Percentiles rank a stretch among this genome's conserved stretches.
Evolutionary conservation across 1,140 invertebrate species (phyloP).

Genomic region (Mactra quadrangularis): DNA sequence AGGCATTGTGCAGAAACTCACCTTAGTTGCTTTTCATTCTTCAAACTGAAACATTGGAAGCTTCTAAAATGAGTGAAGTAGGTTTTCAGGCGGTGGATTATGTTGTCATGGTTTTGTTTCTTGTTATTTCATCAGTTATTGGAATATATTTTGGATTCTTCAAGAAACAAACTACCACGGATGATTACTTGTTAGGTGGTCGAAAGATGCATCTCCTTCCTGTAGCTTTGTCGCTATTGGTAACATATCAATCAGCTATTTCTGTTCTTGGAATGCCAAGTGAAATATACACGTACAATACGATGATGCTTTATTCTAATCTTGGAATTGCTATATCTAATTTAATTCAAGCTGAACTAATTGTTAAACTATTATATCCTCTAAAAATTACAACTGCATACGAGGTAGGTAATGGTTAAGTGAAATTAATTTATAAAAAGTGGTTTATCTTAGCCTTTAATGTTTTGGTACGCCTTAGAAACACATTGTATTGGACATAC

Average conservation of each 20-base stretch:
- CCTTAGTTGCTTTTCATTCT: too few relatives aligned
- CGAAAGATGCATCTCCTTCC: constrained; percentile 88
- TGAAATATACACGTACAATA: constrained; percentile 88
- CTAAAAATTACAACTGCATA: constrained; percentile 79
- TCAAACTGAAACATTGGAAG: too few relatives aligned
- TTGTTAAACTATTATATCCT: constrained; percentile 77
- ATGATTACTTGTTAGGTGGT: constrained; percentile 91
- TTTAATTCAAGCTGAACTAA: constrained; percentile 68
- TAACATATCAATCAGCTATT: constrained; percentile 93
- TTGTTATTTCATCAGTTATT: constrained; percentile 85
- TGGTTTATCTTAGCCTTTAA: too few relatives aligned
- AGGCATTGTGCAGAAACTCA: too few relatives aligned
- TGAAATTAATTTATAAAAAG: neutral
- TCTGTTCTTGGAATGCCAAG: too few relatives aligned
- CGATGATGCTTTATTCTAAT: constrained; percentile 54
- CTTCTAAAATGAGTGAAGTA: too few relatives aligned
- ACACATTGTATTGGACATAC: too few relatives aligned
- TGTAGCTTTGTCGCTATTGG: constrained; percentile 75
- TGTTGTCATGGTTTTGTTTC: constrained; percentile 52
- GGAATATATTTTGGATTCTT: constrained; percentile 92
- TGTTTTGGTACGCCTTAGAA: too few relatives aligned
- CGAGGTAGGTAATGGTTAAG: constrained; percentile 68
- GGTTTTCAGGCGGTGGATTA: constrained; percentile 54
- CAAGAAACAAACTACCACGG: constrained; percentile 92
- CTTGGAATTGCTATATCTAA: constrained; percentile 66